These are phyloP conservation scores for Calliscelio sp. DNA, from an alignment of 2,888 invertebrate species.

Conservation along the genomic window DNA sequence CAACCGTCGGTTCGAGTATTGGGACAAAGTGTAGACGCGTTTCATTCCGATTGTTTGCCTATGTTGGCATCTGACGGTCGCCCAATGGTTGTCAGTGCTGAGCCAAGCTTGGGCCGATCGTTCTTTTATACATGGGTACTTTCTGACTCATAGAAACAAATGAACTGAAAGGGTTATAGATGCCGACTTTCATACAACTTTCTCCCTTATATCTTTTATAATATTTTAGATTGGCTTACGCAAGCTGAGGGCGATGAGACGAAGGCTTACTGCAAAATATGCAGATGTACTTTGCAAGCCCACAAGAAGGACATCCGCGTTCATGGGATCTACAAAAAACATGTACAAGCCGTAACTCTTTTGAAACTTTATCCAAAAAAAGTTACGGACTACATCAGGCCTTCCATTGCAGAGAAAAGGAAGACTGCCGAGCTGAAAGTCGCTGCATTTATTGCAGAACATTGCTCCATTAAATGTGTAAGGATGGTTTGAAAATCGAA, in stretches of 20 bases:
- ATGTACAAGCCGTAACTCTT: neutral
- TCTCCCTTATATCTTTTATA: too few relatives aligned
- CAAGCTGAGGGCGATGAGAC: neutral
- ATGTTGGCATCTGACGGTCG: too few relatives aligned
- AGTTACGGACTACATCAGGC: neutral
- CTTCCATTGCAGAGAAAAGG: constrained; percentile 3
- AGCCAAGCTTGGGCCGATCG: too few relatives aligned
- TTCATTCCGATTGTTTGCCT: too few relatives aligned
- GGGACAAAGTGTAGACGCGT: too few relatives aligned
- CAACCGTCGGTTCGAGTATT: too few relatives aligned
- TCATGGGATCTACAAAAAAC: neutral
- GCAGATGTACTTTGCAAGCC: constrained; percentile 17
- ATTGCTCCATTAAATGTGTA: constrained; percentile 68
- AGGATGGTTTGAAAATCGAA: constrained; percentile 69
- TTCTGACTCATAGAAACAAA: too few relatives aligned
- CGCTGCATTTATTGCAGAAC: constrained; percentile 75
- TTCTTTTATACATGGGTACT: too few relatives aligned
- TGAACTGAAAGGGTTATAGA: too few relatives aligned
- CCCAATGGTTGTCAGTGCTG: too few relatives aligned
- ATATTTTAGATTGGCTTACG: too few relatives aligned
- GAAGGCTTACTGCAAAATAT: neutral
- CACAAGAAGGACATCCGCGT: neutral
- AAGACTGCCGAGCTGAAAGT: constrained; percentile 75
- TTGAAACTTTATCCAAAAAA: neutral
- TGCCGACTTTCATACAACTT: too few relatives aligned